Percentiles rank a stretch among this genome's conserved stretches.
Evolutionary conservation across 1,140 invertebrate species (phyloP).

Genomic region (Drosophila melanogaster): Release_6_plus_ISO1_MT NT_037436.4:1869501-1870000

Average conservation of each 20-base stretch:
- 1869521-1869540: conserved; percentile 8
- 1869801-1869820: conserved; percentile 57
- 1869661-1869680: not conserved
- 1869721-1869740: conserved; percentile 14
- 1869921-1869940: conserved; percentile 66
- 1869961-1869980: conserved; percentile 56
- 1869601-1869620: not conserved
- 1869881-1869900: conserved; percentile 72
- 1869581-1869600: not conserved
- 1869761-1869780: conserved; percentile 63
- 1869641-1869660: no score
- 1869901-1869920: conserved; percentile 61
- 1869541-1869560: no score
- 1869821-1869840: conserved; percentile 60
- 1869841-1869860: conserved; percentile 40
- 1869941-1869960: conserved; percentile 25
- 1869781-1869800: conserved; percentile 61
- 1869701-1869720: not conserved
- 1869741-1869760: conserved; percentile 77
- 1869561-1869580: conserved; percentile 5
- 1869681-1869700: not conserved
- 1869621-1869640: not conserved
- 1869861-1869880: conserved; percentile 66
- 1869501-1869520: conserved; percentile 35
- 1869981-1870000: conserved; percentile 63